phyloP scores from a whole-genome alignment of 2,888 invertebrate genomes.

The Netelia inedita region DNA sequence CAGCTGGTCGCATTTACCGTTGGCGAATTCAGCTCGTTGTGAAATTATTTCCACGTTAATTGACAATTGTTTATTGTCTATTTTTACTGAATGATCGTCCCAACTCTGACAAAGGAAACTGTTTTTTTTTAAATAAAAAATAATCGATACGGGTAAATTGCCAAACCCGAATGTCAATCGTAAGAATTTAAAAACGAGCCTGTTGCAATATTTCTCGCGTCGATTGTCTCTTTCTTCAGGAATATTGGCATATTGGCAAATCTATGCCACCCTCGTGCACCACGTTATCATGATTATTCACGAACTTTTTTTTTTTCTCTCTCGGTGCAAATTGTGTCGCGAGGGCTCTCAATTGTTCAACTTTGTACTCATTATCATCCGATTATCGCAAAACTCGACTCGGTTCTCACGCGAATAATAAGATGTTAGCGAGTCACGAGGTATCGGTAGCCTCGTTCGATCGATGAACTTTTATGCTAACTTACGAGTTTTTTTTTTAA shows the following conservation, averaged over 20 bases:
- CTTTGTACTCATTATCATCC: conserved; percentile 27
- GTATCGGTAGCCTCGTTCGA: conserved; percentile 32
- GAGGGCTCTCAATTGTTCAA: conserved; percentile 49
- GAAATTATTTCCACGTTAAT: too few species aligned
- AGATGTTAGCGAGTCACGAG: neutral
- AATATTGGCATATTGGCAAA: neutral
- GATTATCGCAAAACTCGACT: conserved; percentile 50
- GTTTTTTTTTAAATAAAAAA: too few species aligned
- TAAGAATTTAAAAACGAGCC: neutral
- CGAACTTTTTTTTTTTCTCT: neutral
- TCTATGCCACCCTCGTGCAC: neutral
- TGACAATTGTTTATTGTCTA: too few species aligned
- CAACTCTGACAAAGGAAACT: too few species aligned
- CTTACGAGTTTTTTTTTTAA: conserved; percentile 8
- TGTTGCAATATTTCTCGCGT: neutral
- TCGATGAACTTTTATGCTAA: conserved; percentile 57
- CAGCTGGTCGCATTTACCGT: too few species aligned
- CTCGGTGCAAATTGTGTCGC: conserved; percentile 27
- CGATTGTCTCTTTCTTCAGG: neutral
- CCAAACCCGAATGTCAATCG: neutral
- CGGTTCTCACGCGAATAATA: conserved; percentile 46
- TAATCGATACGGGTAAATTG: neutral
- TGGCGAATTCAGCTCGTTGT: too few species aligned
- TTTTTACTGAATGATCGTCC: too few species aligned
- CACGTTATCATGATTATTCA: conserved; percentile 32